These are phyloP conservation scores for Esperia sulphurella DNA, from an alignment of 2,888 invertebrate species.

Conservation along the genomic window DNA sequence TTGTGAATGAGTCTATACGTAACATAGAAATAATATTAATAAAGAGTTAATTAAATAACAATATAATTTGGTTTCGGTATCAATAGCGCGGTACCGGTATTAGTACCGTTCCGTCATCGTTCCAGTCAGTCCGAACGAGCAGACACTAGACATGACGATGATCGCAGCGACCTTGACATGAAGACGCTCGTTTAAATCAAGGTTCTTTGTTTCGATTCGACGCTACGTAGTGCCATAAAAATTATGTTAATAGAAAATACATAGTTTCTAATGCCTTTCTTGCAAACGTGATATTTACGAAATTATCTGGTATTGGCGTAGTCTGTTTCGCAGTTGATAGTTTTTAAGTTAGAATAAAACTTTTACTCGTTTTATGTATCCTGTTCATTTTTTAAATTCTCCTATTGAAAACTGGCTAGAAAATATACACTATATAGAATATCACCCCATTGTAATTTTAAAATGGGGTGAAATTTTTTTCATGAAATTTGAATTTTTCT, in stretches of 20 bases:
- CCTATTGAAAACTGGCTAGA: too few species aligned
- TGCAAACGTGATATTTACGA: not conserved
- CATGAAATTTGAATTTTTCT: too few species aligned
- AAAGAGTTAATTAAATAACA: too few species aligned
- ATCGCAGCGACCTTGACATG: constrained; percentile 51
- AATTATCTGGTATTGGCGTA: not conserved
- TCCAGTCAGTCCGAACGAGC: not conserved
- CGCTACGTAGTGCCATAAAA: constrained; percentile 26
- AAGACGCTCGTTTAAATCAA: constrained; percentile 28
- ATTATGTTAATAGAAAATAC: constrained; percentile 22
- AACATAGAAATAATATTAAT: too few species aligned
- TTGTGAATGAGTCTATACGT: too few species aligned
- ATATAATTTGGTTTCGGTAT: not conserved
- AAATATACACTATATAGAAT: too few species aligned
- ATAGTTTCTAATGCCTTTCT: constrained; percentile 21
- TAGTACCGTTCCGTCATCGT: constrained; percentile 7
- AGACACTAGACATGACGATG: constrained; percentile 17
- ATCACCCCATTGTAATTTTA: too few species aligned
- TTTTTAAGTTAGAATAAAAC: too few species aligned
- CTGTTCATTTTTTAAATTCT: too few species aligned
- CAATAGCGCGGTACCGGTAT: not conserved
- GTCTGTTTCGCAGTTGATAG: too few species aligned
- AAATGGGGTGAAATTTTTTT: too few species aligned
- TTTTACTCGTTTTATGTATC: too few species aligned
- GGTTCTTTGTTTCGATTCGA: constrained; percentile 29